Base-by-base conservation (phyloP, 1,140 invertebrate genomes). In the Zaprionus vittiger region DNA sequence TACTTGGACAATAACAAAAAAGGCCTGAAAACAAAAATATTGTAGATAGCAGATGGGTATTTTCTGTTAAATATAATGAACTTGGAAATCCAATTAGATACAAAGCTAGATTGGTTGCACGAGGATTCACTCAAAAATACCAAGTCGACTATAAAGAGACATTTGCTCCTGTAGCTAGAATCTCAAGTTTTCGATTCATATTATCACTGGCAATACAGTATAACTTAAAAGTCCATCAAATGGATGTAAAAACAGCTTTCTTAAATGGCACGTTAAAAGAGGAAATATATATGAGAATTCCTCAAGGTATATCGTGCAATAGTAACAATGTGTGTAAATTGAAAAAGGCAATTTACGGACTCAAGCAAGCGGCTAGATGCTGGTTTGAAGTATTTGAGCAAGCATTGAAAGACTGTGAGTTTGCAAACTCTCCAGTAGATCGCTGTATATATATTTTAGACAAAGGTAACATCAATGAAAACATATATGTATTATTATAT, bases 41-140 rank as follows among this genome's bases (percentile, higher is more conserved):
- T 38, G 14, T 38, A 38, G 37, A 38, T 38, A 38, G 37, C 11
- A 38, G 14, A 38, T 38, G 37, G 37, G 9, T 38, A 38, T 68
- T 65, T 61, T 68, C 49, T 0, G 6, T 59, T 28, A 70, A 66
- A 55, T 20, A 65, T 56, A 20, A 72, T 31, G 57, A 77, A 77
- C 7, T 73, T 15, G 69, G 80, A 64, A 70, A 52, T 62, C 56
- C 79, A 2, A 44, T 9, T 44, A 44, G n/a, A 44, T 17, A 91
- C 55, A 94, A 93, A 73, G 93, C 92, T n/a, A 72, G 93, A 59
- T 77, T 94, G 9, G 92, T 94, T 37, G 92, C 93, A 44, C 5
- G n/a, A 44, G 93, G 93, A 26, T 94, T 76, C 75, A 64, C 65
- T 11, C 93, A 94, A 83, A 85, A 74, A 56, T 55, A 75, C 87